Evolutionary conservation across 2,113 vertebrate genomes (phyloP), one percentile per base, ranked within the genome.

Genomic region (Mormyrus iriodes): DNA sequence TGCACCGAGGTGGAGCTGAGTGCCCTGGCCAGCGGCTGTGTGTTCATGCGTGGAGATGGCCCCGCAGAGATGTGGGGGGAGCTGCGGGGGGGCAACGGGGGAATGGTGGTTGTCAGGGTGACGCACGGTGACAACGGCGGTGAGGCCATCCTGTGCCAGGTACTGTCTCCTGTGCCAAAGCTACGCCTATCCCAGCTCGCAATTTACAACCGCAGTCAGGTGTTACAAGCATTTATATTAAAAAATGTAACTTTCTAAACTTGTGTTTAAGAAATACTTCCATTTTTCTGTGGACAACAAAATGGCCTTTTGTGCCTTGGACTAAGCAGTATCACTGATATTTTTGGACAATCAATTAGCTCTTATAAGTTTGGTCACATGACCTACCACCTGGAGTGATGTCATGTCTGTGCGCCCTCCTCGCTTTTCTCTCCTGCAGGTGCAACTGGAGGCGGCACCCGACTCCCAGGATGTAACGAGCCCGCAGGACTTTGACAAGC

Each of bases 81-180:
- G 61, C 94, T 98, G 86, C 95, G 92, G 6, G 94, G 92, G 0
- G 90, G 93, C 8, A 92, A 94, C 6, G 91, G 92, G 44, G 97
- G 97, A 61, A 86, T 92, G 53, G 95, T 96, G 35, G 95, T 99
- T 0, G 94, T 98, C 53, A 95, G 95, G 1, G 91, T 98, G 79
- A 93, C 95, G 0, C 95, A 96, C 0, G 97, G 97, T 49, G 92
- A 91, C 3, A 48, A 90, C 0, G 95, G 96, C 9, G 98, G 98
- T 35, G 97, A 97, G 93, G 98, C 98, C 21, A 88, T 99, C 61
- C 96, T 99, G 1, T 97, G 94, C 93, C 98, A 99, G 98, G 98
- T 99, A 96, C 90, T 53, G 4, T 48, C 44, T 39, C 79, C 42
- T 9, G 9, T 83, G 73, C 17, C 73, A 46, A 42, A 39, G 79